A percentile compares a stretch with the other conserved stretches of the same genome.
Conservation (phyloP, 2,888 invertebrate species). For the Carcina quercana region DNA sequence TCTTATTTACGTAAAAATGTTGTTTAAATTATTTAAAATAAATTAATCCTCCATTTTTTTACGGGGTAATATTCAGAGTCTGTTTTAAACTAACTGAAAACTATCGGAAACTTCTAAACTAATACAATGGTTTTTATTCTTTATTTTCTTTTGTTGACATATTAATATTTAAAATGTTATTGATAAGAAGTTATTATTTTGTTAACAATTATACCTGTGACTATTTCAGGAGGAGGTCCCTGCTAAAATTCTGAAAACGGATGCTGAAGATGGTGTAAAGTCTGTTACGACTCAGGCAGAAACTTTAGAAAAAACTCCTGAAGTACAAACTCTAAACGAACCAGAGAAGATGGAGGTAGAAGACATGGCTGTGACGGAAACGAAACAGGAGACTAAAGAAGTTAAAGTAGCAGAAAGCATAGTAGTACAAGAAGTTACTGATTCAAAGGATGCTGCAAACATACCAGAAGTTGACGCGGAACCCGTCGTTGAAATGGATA, state of each 20-base stretch:
- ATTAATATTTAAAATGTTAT: no score
- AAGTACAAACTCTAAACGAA: conserved; percentile 16
- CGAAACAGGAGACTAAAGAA: conserved; percentile 17
- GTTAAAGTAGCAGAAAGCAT: conserved; percentile 9
- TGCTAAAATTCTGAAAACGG: conserved; percentile 72
- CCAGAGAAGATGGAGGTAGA: conserved; percentile 46
- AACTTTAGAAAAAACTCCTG: conserved; percentile 13
- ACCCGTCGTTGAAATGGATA: conserved; percentile 28
- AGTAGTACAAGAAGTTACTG: conserved; percentile 23
- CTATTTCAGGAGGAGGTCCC: conserved; percentile 57
- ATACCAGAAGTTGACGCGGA: conserved; percentile 29
- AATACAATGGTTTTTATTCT: no score
- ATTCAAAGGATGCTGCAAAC: conserved; percentile 28
- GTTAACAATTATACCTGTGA: no score
- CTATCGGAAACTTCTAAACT: no score
- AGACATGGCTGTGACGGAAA: conserved; percentile 24
- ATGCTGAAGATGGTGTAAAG: conserved; percentile 43
- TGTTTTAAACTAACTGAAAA: no score
- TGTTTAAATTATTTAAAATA: no score
- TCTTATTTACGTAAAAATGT: no score
- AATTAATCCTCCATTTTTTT: no score
- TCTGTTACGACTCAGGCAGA: conserved; percentile 21
- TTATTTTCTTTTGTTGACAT: neutral
- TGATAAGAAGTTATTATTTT: no score
- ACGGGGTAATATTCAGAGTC: no score